Evolutionary conservation across 2,797 vertebrate species (phyloP).

Genomic region (Nyctibius grandis): DNA sequence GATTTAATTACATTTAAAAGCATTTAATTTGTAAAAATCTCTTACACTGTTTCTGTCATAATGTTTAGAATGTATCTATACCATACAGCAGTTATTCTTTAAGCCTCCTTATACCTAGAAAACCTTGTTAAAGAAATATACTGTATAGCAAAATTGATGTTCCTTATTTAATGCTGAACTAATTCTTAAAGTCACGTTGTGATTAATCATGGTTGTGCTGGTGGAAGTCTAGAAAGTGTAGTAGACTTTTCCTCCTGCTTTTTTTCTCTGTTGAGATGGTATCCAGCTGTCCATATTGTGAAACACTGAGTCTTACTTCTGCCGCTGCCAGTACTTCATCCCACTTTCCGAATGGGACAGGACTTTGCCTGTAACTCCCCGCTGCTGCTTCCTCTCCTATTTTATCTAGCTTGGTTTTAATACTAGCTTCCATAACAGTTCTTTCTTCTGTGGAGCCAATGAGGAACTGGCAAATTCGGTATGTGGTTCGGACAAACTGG

Average conservation of each 20-base stretch:
- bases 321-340: not conserved
- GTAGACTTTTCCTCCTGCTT: not conserved
- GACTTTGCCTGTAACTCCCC: not conserved
- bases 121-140: not conserved
- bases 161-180: not conserved
- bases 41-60: not conserved
- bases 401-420: not conserved
- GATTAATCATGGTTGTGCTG: not conserved
- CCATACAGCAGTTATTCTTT: not conserved
- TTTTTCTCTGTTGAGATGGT: not conserved
- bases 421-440: not conserved
- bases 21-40: not conserved
- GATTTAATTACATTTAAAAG: conserved; percentile 34
- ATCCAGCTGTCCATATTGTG: not conserved
- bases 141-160: not conserved
- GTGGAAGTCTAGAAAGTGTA: not conserved
- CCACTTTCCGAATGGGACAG: not conserved
- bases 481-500: not conserved
- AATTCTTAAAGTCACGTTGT: not conserved
- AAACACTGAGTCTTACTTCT: not conserved
- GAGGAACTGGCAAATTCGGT: not conserved
- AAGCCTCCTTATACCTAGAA: not conserved
- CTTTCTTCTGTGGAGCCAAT: not conserved
- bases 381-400: not conserved
- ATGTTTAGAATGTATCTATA: conserved; percentile 39